Evolutionary conservation across 2,113 vertebrate species (phyloP).

Genomic region (Crotalus viridis): DNA sequence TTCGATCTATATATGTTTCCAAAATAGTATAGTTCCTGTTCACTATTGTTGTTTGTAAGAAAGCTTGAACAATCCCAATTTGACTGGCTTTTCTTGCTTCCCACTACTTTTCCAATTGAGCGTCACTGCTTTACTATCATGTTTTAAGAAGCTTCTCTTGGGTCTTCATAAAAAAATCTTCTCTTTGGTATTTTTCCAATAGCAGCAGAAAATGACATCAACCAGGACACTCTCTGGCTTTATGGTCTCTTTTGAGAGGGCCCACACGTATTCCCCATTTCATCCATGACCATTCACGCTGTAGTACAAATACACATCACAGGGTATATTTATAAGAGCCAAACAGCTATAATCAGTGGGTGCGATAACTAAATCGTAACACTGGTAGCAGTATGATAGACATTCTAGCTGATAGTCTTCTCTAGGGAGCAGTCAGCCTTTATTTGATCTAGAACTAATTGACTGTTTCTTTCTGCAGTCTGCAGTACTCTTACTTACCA

Average conservation of each 20-base stretch:
- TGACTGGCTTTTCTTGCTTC: neutral
- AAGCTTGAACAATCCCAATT: neutral
- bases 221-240: neutral
- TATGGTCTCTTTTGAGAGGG: neutral
- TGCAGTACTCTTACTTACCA: neutral
- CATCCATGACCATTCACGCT: neutral
- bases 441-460: neutral
- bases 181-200: neutral
- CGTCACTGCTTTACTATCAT: neutral
- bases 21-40: neutral
- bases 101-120: neutral
- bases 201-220: neutral
- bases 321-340: neutral
- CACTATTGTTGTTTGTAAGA: neutral
- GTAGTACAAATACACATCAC: neutral
- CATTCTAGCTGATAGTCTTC: neutral
- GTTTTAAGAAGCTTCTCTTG: neutral
- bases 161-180: neutral
- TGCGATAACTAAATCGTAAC: neutral
- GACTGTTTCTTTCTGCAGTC: neutral
- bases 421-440: neutral
- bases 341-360: neutral
- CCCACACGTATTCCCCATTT: neutral
- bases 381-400: neutral
- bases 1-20: neutral